phyloP scores from a whole-genome alignment of 1,140 invertebrate genomes.

The Trigoniulus corallinus region DNA sequence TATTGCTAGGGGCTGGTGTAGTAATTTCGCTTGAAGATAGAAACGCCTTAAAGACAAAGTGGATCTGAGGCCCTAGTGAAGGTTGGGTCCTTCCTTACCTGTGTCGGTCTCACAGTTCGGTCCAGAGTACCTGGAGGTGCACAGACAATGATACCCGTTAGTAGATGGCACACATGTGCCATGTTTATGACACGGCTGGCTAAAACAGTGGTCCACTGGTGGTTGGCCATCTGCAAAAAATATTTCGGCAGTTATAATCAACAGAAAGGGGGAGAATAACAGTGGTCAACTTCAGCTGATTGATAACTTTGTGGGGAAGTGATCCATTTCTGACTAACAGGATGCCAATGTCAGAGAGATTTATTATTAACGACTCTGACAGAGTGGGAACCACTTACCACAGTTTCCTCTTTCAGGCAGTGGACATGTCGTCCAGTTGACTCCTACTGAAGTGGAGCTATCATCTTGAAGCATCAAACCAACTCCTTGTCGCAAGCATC shows the following conservation, averaged over 20 bases:
- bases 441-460: constrained; percentile 39
- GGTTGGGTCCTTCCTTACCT: no score
- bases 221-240: constrained; percentile 15
- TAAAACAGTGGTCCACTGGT: constrained; percentile 38
- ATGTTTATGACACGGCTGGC: constrained; percentile 61
- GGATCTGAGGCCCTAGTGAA: no score
- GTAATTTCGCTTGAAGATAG: no score
- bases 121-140: constrained; percentile 55
- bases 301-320: neutral
- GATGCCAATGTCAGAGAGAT: neutral
- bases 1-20: constrained; percentile 11
- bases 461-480: constrained; percentile 51
- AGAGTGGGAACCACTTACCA: constrained; percentile 42
- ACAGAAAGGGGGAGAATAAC: neutral
- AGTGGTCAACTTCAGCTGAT: neutral
- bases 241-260: neutral
- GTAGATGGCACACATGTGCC: constrained; percentile 45
- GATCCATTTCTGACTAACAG: neutral
- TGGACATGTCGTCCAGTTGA: constrained; percentile 54
- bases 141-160: constrained; percentile 60
- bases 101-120: constrained; percentile 67
- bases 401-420: constrained; percentile 32
- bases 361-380: constrained; percentile 1
- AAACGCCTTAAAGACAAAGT: no score
- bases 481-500: constrained; percentile 67